Base-by-base conservation (phyloP, 2,797 vertebrate species). In the Meda fulgida region DNA sequence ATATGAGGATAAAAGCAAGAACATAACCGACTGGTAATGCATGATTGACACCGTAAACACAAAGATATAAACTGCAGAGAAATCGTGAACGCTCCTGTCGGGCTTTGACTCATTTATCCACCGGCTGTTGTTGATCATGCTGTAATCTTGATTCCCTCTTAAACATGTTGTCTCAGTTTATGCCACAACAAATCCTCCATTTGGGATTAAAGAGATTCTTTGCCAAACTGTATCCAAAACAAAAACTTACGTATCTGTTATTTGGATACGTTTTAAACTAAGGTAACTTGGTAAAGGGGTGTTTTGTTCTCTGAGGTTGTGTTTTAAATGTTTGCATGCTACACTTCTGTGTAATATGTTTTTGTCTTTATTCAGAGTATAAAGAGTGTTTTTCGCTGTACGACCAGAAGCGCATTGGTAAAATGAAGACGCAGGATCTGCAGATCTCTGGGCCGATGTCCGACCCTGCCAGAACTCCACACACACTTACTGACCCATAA, bases 311-410 rank as follows among this genome's bases (percentile, higher is more conserved):
- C 58, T 60, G 11, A 29, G 16, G 40, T 46, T 71, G 40, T 43
- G 23, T 70, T 43, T 26, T 19, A 43, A 18, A 4, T 26, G 23
- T 72, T 46, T 29, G 70, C 70, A 19, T 18, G 6, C 7, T 9
- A 19, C 13, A 46, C 38, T 14, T 38, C 9, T 65, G 78, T 23
- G 48, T 40, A n/a, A n/a, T 16, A 48, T 7, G 26, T 77, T 70
- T 78, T 29, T 53, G 69, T 34, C 66, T 63, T 38, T 51, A 63
- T 81, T 69, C 93, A 98, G 97, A 97, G 88, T 97, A 95, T 91
- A 98, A 97, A 89, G 97, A 98, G 87, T 97, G 97, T 73, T 98
- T 98, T 85, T 97, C 96, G 0, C 95, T 98, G 31, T 96, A 97
- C 0, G 97, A 98, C 93, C 96, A 95, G 84, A 95, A 94, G 72